Evolutionary conservation across 2,797 vertebrate genomes (phyloP).

Genomic region (Protonibea diacanthus): DNA sequence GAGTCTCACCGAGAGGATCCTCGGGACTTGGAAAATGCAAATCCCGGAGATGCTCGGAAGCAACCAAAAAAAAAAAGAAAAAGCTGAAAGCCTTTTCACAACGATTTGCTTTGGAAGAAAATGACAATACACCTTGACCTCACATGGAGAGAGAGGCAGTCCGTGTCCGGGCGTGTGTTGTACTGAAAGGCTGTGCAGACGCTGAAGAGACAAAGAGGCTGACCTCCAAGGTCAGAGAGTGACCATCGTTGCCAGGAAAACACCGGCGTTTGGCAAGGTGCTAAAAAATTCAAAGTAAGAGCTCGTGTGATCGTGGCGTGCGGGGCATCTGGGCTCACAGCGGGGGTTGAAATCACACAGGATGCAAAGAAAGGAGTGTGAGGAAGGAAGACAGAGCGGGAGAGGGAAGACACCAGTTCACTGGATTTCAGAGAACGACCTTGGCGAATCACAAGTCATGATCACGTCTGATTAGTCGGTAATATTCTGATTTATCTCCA

Average conservation of each 20-base stretch:
- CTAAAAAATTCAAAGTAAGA: slow-evolving; percentile 61
- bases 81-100: neutral
- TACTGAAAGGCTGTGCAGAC: neutral
- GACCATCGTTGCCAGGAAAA: slow-evolving; percentile 66
- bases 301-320: slow-evolving; percentile 73
- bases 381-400: slow-evolving; percentile 52
- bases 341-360: slow-evolving; percentile 66
- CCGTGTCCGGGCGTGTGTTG: neutral
- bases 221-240: slow-evolving; percentile 49
- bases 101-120: too few relatives aligned
- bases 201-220: neutral
- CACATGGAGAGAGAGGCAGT: neutral
- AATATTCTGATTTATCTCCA: neutral
- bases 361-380: slow-evolving; percentile 57
- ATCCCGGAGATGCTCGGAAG: slow-evolving; percentile 35
- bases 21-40: slow-evolving; percentile 59
- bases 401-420: slow-evolving; percentile 15
- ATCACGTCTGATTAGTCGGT: neutral
- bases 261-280: slow-evolving; percentile 65
- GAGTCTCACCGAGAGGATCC: slow-evolving; percentile 67
- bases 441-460: slow-evolving; percentile 13
- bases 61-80: slow-evolving; percentile 29
- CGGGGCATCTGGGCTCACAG: slow-evolving; percentile 82
- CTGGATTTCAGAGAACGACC: slow-evolving; percentile 21
- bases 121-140: neutral